Evolutionary conservation across 2,113 vertebrate species (phyloP).

Genomic region (Chrysemys picta): DNA sequence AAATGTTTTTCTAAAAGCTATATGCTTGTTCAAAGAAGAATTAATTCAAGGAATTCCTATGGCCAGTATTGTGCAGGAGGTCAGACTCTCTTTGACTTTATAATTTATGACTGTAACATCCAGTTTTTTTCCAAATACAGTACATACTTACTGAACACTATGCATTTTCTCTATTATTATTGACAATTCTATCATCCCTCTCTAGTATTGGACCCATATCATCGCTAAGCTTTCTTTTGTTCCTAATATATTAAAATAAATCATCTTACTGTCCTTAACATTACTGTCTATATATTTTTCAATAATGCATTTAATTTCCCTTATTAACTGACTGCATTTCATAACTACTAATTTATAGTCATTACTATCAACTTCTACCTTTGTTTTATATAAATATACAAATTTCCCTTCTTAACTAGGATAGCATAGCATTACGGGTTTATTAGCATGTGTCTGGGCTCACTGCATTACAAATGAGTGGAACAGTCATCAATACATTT

Average conservation of each 20-base stretch:
- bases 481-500: conserved; percentile 44
- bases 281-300: conserved; percentile 18
- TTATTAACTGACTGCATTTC: conserved; percentile 28
- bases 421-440: conserved; percentile 15
- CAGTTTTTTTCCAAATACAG: neutral
- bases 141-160: neutral
- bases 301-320: conserved; percentile 32
- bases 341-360: neutral
- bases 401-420: conserved; percentile 26
- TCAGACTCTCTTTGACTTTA: neutral
- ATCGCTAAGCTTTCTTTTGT: neutral
- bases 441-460: neutral
- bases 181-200: neutral
- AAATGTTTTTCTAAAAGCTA: neutral
- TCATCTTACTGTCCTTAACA: neutral
- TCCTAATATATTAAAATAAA: neutral
- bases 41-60: neutral
- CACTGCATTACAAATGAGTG: conserved; percentile 1
- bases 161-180: neutral
- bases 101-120: neutral
- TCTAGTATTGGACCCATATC: neutral
- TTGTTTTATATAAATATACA: conserved; percentile 41
- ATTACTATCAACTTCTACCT: conserved; percentile 31
- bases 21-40: neutral
- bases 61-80: neutral